A percentile compares a stretch with the other conserved stretches of the same genome.
These are phyloP conservation scores for Polydrusus cervinus DNA, from an alignment of 2,888 invertebrate genomes.

Conservation along the genomic window DNA sequence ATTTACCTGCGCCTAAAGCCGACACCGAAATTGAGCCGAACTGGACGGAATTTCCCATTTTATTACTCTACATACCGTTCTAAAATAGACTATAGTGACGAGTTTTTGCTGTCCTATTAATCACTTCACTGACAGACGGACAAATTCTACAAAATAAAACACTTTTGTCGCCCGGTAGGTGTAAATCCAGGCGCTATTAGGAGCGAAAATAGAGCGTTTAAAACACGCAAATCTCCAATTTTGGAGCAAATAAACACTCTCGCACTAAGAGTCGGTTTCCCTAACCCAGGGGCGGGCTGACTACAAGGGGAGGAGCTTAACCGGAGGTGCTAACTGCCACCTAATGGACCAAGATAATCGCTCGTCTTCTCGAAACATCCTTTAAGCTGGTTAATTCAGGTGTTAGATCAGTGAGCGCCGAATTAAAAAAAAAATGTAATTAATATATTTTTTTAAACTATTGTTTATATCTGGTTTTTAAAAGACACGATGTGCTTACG, in stretches of 20 bases:
- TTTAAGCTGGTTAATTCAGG: constrained; percentile 19
- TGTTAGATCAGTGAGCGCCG: neutral
- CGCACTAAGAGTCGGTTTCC: constrained; percentile 35
- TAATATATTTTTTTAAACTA: too few species aligned
- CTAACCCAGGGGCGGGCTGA: constrained; percentile 44
- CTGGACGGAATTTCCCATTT: too few species aligned
- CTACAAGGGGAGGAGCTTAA: constrained; percentile 46
- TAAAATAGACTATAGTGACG: too few species aligned
- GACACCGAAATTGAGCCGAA: too few species aligned
- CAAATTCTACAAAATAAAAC: too few species aligned
- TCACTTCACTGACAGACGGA: too few species aligned
- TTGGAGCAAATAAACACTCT: constrained; percentile 14
- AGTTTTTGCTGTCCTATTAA: too few species aligned
- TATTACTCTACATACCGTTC: too few species aligned
- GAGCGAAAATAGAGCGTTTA: constrained; percentile 48
- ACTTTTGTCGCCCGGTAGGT: neutral
- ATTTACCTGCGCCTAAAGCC: too few species aligned
- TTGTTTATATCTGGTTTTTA: too few species aligned
- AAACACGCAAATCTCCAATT: constrained; percentile 53
- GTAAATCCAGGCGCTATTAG: constrained; percentile 16
- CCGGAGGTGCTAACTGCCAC: constrained; percentile 49
- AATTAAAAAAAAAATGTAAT: neutral
- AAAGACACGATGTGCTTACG: too few species aligned
- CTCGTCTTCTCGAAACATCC: constrained; percentile 39
- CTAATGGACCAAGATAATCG: constrained; percentile 54